These are phyloP conservation scores for Pyrgilauda ruficollis DNA, from an alignment of 2,113 vertebrate genomes.

Conservation along the genomic window DNA sequence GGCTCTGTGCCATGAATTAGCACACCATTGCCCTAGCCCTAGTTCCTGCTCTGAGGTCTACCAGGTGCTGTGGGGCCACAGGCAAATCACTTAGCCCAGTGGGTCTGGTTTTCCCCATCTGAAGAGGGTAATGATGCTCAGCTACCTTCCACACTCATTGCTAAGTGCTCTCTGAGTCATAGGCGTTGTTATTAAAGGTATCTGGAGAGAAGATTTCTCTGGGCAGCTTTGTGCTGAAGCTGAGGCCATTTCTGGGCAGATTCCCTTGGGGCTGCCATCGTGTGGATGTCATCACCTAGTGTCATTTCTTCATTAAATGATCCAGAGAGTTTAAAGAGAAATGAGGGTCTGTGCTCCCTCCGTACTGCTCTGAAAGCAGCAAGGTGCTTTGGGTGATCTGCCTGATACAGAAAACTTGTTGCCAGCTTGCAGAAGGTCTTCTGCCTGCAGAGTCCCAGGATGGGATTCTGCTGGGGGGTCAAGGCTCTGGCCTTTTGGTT, in stretches of 20 bases:
- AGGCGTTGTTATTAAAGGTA: background rate
- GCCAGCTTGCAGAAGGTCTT: background rate
- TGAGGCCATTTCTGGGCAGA: background rate
- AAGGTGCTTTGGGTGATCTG: background rate
- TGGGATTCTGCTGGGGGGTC: background rate
- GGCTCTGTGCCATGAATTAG: background rate
- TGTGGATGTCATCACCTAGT: rapidly evolving
- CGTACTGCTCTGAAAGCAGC: background rate
- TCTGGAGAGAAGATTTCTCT: background rate
- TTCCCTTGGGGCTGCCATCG: background rate
- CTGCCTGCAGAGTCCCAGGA: background rate
- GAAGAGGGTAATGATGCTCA: slow-evolving; percentile 33
- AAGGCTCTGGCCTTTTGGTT: background rate
- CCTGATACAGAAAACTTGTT: background rate
- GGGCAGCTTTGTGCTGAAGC: background rate
- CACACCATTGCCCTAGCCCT: background rate
- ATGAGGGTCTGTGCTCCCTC: background rate
- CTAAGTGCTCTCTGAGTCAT: background rate
- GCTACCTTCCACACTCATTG: background rate
- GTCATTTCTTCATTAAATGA: background rate
- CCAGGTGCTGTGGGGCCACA: slow-evolving; percentile 25
- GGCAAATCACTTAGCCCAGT: slow-evolving; percentile 35
- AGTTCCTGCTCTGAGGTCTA: slow-evolving; percentile 34
- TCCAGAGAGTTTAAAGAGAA: background rate
- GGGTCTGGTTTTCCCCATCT: slow-evolving; percentile 50